Base-by-base conservation (phyloP, 2,888 invertebrate genomes). In the Phyllotreta cruciferae region DNA sequence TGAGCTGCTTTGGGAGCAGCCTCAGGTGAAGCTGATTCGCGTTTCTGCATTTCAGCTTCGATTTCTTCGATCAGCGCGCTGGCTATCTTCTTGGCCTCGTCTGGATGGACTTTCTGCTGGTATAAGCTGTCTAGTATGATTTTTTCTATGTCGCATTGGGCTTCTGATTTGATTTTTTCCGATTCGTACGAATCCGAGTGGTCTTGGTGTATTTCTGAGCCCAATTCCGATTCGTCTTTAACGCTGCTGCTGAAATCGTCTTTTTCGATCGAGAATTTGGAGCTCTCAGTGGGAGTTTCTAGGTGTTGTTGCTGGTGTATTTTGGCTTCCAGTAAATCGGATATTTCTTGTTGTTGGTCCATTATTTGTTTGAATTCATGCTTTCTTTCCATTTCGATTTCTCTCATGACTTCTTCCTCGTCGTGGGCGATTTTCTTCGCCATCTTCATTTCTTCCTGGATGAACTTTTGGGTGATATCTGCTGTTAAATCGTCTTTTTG, bases 61-160 rank as follows among this genome's bases (percentile, higher is more conserved):
- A 85, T 85, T 72, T 85, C 84, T 60, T 82, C 82, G 1, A 86
- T 78, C 54, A 85, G 74, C 67, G 83, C 81, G 66, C 82, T 79
- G 1, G 85, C 85, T 39, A 84, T 82, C 62, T 79, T 77, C 73
- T 82, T 79, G 0, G 84, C 85, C 72, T 85, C 84, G 54, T 82
- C 82, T 11, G 82, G 80, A 49, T 82, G 81, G 37, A 83, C 80
- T 71, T 79, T 80, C 70, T 81, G 80, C 34, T 80, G 78, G 11
- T 80, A 78, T 35, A 81, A 73, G 67, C 80, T 81, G 66, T 82
- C 81, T 36, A 81, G 66, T 37, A 80, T 80, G 8, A 80, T 76
- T 67, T 76, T 78, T 73, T 82, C 79, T 9, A 82, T 81, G 62
- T 81, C 80, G 38, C 77, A 78, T 54, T 81, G 78, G 71, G 80